Evolutionary conservation across 2,113 vertebrate species (phyloP), one percentile per base, ranked within the genome.

Genomic region (Turnix velox): DNA sequence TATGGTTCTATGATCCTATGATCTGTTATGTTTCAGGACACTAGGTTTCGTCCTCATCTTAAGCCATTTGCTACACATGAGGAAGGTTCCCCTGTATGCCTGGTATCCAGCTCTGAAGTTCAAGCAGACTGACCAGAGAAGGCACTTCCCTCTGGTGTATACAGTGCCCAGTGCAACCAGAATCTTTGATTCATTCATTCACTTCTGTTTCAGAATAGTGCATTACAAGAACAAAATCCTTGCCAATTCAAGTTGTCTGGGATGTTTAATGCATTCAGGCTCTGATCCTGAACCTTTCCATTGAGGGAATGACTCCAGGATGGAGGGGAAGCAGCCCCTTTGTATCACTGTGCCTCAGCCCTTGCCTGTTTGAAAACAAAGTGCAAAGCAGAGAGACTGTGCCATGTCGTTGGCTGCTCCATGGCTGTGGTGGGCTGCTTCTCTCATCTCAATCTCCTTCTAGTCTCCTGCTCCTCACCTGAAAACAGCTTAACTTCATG

Each of bases 81-180:
- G 23, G 10, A 15, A 62, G 12, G 8, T 30, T 84, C 37, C 42
- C 62, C 31, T 74, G 15, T 0, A 0, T 48, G 20, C 30, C 67
- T 82, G 0, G 1, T 79, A 90, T 72, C 62, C 55, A 31, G 46
- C 57, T 82, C 63, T 49, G 31, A 18, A n/a, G 66, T 84, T 57
- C 75, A 83, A 61, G 45, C 19, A 75, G 12, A 3, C 18, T 65
- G 54, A 31, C 16, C 54, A 48, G 15, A 15, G 18, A 28, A 20
- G 57, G 24, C 11, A 15, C 59, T 73, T 85, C 46, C 37, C 9
- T 85, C 75, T 6, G 1, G 5, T 14, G 18, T n/a, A 20, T 55
- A 40, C 0, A 1, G 20, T 37, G 66, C 30, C 9, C 22, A 45
- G 22, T 23, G 42, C 45, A 76, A 83, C 0, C 7, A 42, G 23